Conservation (phyloP, 2,113 vertebrate genomes). For the mouse (Mus musculus) region DNA sequence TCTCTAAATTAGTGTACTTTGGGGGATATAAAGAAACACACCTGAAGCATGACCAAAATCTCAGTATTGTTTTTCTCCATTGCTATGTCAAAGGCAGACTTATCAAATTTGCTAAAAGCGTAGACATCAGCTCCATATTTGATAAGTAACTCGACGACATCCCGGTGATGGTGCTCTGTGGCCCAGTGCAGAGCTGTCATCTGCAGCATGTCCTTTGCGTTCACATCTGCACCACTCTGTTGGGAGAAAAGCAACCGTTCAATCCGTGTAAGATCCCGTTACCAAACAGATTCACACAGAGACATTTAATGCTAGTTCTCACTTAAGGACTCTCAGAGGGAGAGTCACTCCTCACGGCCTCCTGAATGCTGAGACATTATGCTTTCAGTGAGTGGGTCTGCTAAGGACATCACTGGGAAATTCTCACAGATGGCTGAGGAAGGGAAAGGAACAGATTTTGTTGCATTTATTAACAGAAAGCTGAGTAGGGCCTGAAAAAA, state of each 20-base stretch:
- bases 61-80: slow-evolving; percentile 92
- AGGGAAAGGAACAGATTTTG: slow-evolving; percentile 67
- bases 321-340: slow-evolving; percentile 31
- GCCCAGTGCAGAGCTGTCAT: slow-evolving; percentile 98
- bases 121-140: slow-evolving; percentile 93
- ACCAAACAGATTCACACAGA: slow-evolving; percentile 19
- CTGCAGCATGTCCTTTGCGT: slow-evolving; percentile 97
- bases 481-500: slow-evolving; percentile 53
- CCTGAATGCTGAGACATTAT: slow-evolving; percentile 49
- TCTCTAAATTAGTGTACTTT: not conserved
- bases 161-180: slow-evolving; percentile 91
- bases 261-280: not conserved
- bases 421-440: slow-evolving; percentile 62
- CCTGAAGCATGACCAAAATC: slow-evolving; percentile 90
- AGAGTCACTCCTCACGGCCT: slow-evolving; percentile 61
- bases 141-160: slow-evolving; percentile 91
- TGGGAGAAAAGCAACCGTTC: not conserved
- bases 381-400: slow-evolving; percentile 57
- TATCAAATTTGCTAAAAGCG: slow-evolving; percentile 94
- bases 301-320: slow-evolving; percentile 45
- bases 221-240: slow-evolving; percentile 95
- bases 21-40: slow-evolving; percentile 58
- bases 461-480: slow-evolving; percentile 65
- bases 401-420: slow-evolving; percentile 68
- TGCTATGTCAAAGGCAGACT: slow-evolving; percentile 94